Evolutionary conservation across 2,113 vertebrate genomes (phyloP).

Genomic region (Myotis lucifugus): DNA sequence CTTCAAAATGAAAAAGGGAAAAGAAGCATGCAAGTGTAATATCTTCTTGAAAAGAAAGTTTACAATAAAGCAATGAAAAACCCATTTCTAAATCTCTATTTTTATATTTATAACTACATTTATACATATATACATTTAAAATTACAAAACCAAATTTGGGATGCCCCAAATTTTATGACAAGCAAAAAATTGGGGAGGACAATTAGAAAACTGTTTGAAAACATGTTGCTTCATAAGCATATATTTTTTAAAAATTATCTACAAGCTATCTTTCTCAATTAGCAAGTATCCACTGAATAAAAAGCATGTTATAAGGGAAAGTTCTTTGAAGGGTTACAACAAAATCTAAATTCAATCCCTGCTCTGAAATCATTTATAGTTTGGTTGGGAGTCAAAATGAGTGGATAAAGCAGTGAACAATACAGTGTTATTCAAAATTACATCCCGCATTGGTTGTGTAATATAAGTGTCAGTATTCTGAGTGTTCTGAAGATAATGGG

Average conservation of each 20-base stretch:
- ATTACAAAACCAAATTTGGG: neutral
- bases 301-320: neutral
- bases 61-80: neutral
- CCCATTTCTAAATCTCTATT: neutral
- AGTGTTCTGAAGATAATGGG: neutral
- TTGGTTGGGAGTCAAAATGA: neutral
- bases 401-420: neutral
- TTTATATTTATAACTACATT: neutral
- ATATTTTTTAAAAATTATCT: neutral
- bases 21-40: conserved; percentile 18
- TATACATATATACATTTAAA: neutral
- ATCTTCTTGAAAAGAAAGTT: conserved; percentile 26
- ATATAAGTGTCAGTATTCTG: neutral
- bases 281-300: neutral
- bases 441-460: neutral
- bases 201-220: neutral
- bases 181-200: neutral
- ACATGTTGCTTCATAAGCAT: neutral
- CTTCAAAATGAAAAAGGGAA: neutral
- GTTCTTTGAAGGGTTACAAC: neutral
- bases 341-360: neutral
- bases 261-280: neutral
- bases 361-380: neutral
- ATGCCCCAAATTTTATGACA: neutral
- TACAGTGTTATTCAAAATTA: neutral